Evolutionary conservation across 2,113 vertebrate genomes (phyloP).

Genomic region (Python bivittatus): DNA sequence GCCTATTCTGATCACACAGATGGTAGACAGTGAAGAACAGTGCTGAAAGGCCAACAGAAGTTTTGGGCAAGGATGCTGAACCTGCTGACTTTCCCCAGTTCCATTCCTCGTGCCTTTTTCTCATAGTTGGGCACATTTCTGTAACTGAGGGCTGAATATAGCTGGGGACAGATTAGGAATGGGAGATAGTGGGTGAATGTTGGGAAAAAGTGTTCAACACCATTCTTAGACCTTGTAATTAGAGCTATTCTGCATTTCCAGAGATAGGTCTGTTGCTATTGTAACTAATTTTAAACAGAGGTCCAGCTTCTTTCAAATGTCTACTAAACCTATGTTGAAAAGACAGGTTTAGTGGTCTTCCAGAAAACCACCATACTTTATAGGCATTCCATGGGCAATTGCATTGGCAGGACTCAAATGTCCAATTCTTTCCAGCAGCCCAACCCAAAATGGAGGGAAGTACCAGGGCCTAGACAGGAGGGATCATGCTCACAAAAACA

Average conservation of each 20-base stretch:
- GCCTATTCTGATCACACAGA: not conserved
- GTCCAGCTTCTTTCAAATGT: too few relatives aligned
- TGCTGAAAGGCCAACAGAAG: not conserved
- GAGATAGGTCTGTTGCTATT: too few relatives aligned
- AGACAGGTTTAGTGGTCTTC: not conserved
- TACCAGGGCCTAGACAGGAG: not conserved
- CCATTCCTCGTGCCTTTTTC: not conserved
- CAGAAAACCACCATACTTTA: not conserved
- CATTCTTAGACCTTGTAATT: too few relatives aligned
- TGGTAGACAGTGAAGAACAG: not conserved
- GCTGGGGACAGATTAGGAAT: not conserved
- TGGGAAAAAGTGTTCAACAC: not conserved
- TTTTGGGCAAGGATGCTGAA: not conserved
- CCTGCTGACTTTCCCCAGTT: not conserved
- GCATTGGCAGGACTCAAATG: not conserved
- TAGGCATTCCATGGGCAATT: not conserved
- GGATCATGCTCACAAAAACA: not conserved
- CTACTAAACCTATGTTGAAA: not conserved
- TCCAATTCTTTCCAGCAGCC: not conserved
- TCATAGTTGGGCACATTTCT: not conserved
- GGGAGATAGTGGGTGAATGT: not conserved
- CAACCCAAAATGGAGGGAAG: not conserved
- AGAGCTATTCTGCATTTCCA: too few relatives aligned
- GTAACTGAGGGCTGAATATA: not conserved
- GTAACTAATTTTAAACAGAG: too few relatives aligned